Conservation (phyloP, 2,113 vertebrate genomes). For the Parus major region DNA sequence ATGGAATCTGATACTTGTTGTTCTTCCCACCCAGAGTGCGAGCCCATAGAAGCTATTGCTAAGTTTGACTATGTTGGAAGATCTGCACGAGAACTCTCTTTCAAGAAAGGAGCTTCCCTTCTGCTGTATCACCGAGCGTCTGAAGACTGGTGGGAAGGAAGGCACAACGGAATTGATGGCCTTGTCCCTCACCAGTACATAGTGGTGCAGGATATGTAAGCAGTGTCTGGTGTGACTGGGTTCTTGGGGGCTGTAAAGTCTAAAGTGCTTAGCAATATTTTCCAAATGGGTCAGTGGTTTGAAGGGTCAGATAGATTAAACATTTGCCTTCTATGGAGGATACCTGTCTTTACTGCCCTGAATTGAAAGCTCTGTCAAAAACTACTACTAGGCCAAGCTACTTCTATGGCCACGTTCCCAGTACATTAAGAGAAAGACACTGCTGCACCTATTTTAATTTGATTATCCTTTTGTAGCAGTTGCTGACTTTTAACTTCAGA, state of each 20-base stretch:
- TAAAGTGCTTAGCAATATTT: not conserved
- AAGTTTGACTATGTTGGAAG: conserved; percentile 97
- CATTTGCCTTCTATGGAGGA: not conserved
- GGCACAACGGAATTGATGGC: conserved; percentile 95
- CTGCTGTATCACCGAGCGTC: conserved; percentile 96
- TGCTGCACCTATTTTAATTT: not conserved
- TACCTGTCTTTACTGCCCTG: not conserved
- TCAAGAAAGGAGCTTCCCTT: conserved; percentile 97
- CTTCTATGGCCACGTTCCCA: not conserved
- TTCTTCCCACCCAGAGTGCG: conserved; percentile 82
- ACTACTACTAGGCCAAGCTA: not conserved
- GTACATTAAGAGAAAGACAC: not conserved
- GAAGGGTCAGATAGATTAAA: not conserved
- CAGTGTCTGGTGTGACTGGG: not conserved
- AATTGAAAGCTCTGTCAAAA: not conserved
- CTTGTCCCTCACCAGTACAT: conserved; percentile 98
- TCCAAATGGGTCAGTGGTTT: not conserved
- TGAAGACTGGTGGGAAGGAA: conserved; percentile 99
- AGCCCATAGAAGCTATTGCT: conserved; percentile 98
- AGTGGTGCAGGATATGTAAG: conserved; percentile 98
- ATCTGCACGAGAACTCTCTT: conserved; percentile 93
- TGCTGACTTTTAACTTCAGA: not conserved
- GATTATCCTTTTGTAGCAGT: not conserved
- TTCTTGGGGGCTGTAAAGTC: not conserved
- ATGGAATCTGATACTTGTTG: not conserved